Evolutionary conservation across 2,888 invertebrate genomes (phyloP), one percentile per base, ranked within the genome.

Genomic region (Hemaris fuciformis): DNA sequence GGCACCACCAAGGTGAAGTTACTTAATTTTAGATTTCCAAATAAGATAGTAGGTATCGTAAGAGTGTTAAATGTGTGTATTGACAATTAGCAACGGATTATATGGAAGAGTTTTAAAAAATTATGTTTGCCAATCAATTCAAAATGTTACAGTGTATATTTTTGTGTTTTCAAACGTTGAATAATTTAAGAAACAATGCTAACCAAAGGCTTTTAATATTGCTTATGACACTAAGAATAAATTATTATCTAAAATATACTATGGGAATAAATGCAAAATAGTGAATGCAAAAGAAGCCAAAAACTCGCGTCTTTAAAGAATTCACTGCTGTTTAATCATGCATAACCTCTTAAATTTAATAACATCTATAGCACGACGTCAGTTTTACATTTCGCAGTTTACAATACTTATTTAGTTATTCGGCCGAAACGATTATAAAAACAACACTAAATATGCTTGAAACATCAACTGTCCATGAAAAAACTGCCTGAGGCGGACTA

Each of bases 11-110:
- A 78, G 78, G 77, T 69, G 62, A 56, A 62, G 62, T 77, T 77
- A 72, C 78, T 68, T 66, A 71, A 75, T 62, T 67, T 61, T 62
- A 67, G 66, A 75, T 77, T 75, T 69, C 72, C 62, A 75, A 75
- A 75, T 64, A 67, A 67, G 68, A 75, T 74, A 71, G 46, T 59
- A 58, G 64, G 43, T 61, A 65, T 63, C 60, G 61, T 65, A 68
- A 61, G 45, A 60, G 56, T 60, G 67, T 70, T 67, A 66, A 67
- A 64, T 62, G 68, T 61, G 65, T 61, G 57, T 66, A 68, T 72
- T 71, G 69, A 64, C 62, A 63, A 68, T 68, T 70, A 64, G 65
- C 20, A 59, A 64, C 68, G 70, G 65, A 20, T 59, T 25, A 15
- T 8, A 31, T 53, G 31, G 31, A 31, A 53, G 7, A 4, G 31